Conservation (phyloP, 2,888 invertebrate genomes). For the Drosophila neotestacea region DNA sequence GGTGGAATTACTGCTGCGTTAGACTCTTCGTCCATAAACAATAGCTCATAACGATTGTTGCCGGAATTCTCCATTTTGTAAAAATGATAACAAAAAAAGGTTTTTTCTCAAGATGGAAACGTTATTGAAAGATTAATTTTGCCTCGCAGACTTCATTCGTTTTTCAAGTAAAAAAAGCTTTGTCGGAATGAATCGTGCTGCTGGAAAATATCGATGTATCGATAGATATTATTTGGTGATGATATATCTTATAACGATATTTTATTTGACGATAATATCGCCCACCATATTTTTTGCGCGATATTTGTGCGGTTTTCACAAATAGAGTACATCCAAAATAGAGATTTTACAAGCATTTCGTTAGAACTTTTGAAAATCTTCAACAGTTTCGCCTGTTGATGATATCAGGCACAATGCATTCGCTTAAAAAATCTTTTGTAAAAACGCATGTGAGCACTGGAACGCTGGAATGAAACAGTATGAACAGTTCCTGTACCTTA, state of each 20-base stretch:
- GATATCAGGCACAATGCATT: no score
- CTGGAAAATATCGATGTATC: no score
- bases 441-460: background rate
- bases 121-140: constrained; percentile 38
- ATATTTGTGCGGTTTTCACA: constrained; percentile 5
- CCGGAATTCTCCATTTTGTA: constrained; percentile 80
- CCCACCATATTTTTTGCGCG: no score
- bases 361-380: background rate
- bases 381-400: no score
- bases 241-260: no score
- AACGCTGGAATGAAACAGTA: constrained; percentile 10
- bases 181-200: constrained; percentile 7
- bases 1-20: constrained; percentile 19
- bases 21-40: constrained; percentile 83
- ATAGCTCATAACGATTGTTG: constrained; percentile 84
- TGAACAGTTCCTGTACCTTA: no score
- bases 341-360: background rate
- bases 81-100: constrained; percentile 27
- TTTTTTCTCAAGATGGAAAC: constrained; percentile 42
- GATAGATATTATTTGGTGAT: no score
- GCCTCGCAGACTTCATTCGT: constrained; percentile 11
- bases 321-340: constrained; percentile 3
- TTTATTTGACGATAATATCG: no score
- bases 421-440: no score
- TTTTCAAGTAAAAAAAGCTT: constrained; percentile 8